These are phyloP conservation scores for Actinernus sp. DNA, from an alignment of 92 coral and sea anemone species.

Conservation along the genomic window DNA sequence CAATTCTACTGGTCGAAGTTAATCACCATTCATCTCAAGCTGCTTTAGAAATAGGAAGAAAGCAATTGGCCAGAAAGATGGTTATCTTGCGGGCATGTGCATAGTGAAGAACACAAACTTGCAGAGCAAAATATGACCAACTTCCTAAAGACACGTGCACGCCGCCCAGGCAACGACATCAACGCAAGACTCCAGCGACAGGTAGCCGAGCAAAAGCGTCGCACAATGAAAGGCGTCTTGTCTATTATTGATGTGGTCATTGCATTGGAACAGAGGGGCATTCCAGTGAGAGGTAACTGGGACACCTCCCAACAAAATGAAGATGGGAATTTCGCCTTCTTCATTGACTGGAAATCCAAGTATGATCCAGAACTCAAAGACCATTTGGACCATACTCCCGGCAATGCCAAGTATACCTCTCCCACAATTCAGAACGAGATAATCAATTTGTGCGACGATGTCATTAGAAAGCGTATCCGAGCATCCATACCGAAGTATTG, in stretches of 20 bases:
- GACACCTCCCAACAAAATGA: not conserved
- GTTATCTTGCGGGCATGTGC: constrained; percentile 20
- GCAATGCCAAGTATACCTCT: constrained; percentile 48
- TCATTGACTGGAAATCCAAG: constrained; percentile 38
- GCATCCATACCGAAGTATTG: constrained; percentile 43
- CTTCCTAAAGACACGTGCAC: constrained; percentile 24
- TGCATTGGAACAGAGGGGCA: constrained; percentile 33
- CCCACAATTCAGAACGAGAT: constrained; percentile 44
- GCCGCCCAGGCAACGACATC: constrained; percentile 17
- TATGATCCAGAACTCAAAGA: constrained; percentile 19
- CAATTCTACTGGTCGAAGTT: too few relatives aligned
- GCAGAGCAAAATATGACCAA: constrained; percentile 15
- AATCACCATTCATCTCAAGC: constrained; percentile 1
- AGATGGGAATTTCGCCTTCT: constrained; percentile 24
- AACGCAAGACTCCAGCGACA: constrained; percentile 2
- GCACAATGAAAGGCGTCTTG: constrained; percentile 22
- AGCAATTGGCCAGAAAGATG: constrained; percentile 13
- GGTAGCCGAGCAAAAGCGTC: constrained; percentile 6
- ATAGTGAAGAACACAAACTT: constrained; percentile 6
- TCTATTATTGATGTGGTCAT: constrained; percentile 40
- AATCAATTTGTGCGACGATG: constrained; percentile 26
- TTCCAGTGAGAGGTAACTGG: constrained; percentile 36
- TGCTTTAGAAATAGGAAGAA: constrained; percentile 26
- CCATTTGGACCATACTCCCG: constrained; percentile 32
- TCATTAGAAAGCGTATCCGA: constrained; percentile 25